Percentiles rank a stretch among this genome's conserved stretches.
These are phyloP conservation scores for Spialia ferax DNA, from an alignment of 2,888 invertebrate species.

Conservation along the genomic window DNA sequence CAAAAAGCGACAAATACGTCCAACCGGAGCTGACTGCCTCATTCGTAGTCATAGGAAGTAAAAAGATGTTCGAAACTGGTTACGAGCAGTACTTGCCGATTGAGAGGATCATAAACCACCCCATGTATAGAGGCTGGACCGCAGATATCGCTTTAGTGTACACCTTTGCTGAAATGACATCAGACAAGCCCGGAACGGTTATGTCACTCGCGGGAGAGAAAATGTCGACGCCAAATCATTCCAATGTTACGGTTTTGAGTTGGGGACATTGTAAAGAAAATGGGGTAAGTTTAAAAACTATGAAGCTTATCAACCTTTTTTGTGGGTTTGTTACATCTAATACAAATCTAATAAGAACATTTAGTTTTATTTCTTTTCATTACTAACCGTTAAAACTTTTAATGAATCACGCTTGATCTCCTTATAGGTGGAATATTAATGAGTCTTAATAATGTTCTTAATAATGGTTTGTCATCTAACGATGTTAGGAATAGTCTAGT, in stretches of 20 bases:
- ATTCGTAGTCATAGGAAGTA: slow-evolving; percentile 68
- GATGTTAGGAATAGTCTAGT: background rate
- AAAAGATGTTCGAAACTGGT: slow-evolving; percentile 64
- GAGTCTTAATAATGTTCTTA: no score
- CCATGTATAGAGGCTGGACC: slow-evolving; percentile 59
- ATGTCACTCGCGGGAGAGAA: slow-evolving; percentile 58
- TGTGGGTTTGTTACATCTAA: no score
- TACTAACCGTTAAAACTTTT: no score
- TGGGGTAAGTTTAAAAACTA: slow-evolving; percentile 37
- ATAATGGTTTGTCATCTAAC: no score
- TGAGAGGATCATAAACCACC: slow-evolving; percentile 64
- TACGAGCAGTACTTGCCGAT: slow-evolving; percentile 73
- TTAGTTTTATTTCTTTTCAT: no score
- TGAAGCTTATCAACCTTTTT: no score
- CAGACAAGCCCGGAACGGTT: slow-evolving; percentile 62
- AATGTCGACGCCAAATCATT: slow-evolving; percentile 54
- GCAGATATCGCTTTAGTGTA: slow-evolving; percentile 65
- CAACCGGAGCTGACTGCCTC: slow-evolving; percentile 64
- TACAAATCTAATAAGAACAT: no score
- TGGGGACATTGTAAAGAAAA: slow-evolving; percentile 57
- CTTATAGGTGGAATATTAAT: no score
- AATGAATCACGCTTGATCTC: no score
- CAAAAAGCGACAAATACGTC: slow-evolving; percentile 39
- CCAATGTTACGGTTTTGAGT: slow-evolving; percentile 63
- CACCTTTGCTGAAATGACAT: slow-evolving; percentile 67